Base-by-base conservation (phyloP, 1,140 invertebrate genomes). In the Manduca sexta region DNA sequence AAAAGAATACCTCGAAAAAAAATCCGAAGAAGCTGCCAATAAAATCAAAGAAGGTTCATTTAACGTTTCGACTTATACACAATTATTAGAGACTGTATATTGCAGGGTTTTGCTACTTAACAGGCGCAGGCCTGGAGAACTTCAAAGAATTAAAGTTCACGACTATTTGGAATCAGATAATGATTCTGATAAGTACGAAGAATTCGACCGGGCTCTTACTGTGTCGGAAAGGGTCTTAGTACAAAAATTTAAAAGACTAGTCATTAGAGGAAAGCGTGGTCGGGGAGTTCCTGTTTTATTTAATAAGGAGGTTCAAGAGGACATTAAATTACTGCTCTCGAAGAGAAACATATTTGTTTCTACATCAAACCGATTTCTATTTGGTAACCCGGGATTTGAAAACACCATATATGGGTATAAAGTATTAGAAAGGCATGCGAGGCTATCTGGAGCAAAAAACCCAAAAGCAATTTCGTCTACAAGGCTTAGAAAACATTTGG, bases 401-500 rank as follows among this genome's bases (percentile, higher is more conserved):
- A 51, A 21, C 44, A 50, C 50, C 13, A 30, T 75, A 16, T 61
- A 14, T 60, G 71, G 69, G 7, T 77, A 73, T 41, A 74, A 74
- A 52, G 47, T 65, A 12, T 33, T 75, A 13, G 40, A 62, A 52
- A 71, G 56, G 45, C 44, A 69, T 45, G 56, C 68, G 0, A 65
- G 39, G 29, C 6, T 29, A 31, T 56, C 46, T 40, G 70, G 64
- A 14, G 63, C 64, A 0, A 64, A 68, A 68, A 58, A 74, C 15
- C 60, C 61, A 8, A 49, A 54, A 46, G 59, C 65, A 3, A 57
- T 75, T 1, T 50, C 68, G 1, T 43, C 60, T 8, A 78, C 65
- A 18, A 51, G 47, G 52, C 51, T 78, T 2, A 26, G 72, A 16
- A 77, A 74, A 53, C 65, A 77, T 59, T 56, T 79, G 43, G 71